Percentiles rank a stretch among this genome's conserved stretches.
These are phyloP conservation scores for Podabrus alpinus DNA, from an alignment of 2,888 invertebrate species.

Conservation along the genomic window DNA sequence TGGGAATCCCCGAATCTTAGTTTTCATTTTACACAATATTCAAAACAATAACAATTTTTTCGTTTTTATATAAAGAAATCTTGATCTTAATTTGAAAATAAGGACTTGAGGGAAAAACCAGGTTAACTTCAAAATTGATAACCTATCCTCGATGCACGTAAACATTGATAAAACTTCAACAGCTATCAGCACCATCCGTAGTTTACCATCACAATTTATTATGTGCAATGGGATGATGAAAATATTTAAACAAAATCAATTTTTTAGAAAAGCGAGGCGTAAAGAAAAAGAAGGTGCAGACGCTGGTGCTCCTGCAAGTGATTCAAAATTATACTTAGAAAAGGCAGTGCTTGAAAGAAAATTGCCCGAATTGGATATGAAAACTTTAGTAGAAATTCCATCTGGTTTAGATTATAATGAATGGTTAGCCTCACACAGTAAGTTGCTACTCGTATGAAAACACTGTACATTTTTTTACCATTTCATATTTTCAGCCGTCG, in stretches of 20 bases:
- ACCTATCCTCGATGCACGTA: neutral
- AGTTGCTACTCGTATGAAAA: conserved; percentile 52
- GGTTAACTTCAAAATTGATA: neutral
- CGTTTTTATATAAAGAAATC: too few species aligned
- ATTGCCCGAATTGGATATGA: conserved; percentile 92
- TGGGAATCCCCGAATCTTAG: too few species aligned
- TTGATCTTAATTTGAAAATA: too few species aligned
- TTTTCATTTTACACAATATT: too few species aligned
- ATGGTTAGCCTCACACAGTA: conserved; percentile 99
- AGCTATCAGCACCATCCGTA: too few species aligned
- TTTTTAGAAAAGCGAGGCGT: conserved; percentile 91
- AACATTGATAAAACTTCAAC: neutral
- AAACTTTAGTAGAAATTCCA: conserved; percentile 92
- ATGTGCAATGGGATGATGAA: neutral
- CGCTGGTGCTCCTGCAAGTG: conserved; percentile 69
- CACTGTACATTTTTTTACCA: conserved; percentile 17
- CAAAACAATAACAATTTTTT: too few species aligned
- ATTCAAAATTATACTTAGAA: conserved; percentile 93
- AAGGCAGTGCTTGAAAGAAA: conserved; percentile 92
- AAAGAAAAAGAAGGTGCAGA: conserved; percentile 88
- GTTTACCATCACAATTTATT: neutral
- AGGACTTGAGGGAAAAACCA: too few species aligned
- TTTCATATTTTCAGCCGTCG: conserved; percentile 71
- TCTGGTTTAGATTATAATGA: conserved; percentile 97
- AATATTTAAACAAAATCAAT: conserved; percentile 28